Evolutionary conservation across 2,888 invertebrate species (phyloP).

Genomic region (Athalia rosae): DNA sequence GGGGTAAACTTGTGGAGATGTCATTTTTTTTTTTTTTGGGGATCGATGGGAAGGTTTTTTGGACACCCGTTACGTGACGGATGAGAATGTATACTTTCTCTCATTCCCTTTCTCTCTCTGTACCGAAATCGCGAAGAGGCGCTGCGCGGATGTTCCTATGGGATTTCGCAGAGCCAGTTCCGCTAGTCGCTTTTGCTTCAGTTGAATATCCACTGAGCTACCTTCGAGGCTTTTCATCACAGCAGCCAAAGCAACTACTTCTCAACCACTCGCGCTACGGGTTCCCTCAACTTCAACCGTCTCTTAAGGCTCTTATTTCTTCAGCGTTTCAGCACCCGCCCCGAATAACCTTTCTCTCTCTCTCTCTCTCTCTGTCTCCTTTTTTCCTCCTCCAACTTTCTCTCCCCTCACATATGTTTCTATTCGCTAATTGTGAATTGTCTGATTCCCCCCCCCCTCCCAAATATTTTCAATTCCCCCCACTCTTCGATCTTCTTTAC

Average conservation of each 20-base stretch:
- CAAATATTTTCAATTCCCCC: background rate
- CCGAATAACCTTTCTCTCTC: background rate
- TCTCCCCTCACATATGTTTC: constrained; percentile 66
- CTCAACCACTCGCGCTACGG: background rate
- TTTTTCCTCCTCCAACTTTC: constrained; percentile 26
- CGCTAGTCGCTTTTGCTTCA: constrained; percentile 62
- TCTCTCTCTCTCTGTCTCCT: constrained; percentile 23
- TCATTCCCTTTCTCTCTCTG: background rate
- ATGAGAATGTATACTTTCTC: background rate
- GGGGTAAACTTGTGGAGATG: background rate
- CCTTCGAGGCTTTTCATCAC: constrained; percentile 38
- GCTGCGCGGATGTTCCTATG: constrained; percentile 40
- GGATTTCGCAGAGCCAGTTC: constrained; percentile 58
- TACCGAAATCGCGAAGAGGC: constrained; percentile 39
- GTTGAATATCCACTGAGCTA: constrained; percentile 26
- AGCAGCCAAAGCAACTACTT: background rate
- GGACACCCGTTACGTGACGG: constrained; percentile 27
- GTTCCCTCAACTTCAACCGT: constrained; percentile 39
- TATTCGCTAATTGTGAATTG: constrained; percentile 74
- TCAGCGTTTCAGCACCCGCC: background rate
- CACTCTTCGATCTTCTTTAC: background rate
- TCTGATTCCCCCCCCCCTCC: constrained; percentile 64
- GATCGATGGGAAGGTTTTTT: no score
- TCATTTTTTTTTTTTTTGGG: no score
- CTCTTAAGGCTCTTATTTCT: constrained; percentile 22